Percentiles rank a stretch among this genome's conserved stretches.
Evolutionary conservation across 1,140 invertebrate species (phyloP).

Genomic region (Drosophila sp.): DNA sequence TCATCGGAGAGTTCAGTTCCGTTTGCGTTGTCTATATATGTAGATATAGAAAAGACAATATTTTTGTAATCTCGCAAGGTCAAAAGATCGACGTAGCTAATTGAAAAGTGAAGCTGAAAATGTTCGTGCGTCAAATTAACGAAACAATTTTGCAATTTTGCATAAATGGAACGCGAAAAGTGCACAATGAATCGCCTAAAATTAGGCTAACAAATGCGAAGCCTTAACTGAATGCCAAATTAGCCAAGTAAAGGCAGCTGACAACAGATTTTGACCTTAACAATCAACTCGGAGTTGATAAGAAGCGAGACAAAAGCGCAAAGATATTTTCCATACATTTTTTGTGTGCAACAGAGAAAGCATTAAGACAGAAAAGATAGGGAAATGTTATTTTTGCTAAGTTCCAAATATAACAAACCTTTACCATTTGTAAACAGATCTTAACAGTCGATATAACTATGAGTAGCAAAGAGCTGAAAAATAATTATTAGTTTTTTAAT

Average conservation of each 20-base stretch:
- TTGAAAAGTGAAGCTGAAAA: conserved; percentile 46
- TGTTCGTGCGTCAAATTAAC: conserved; percentile 66
- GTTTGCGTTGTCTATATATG: conserved; percentile 34
- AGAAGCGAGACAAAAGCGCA: conserved; percentile 19
- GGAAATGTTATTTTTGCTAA: no score
- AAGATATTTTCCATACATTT: conserved; percentile 19
- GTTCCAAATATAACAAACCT: no score
- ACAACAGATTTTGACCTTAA: conserved; percentile 4
- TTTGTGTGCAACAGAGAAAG: background rate
- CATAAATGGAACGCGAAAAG: conserved; percentile 68
- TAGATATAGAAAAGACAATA: conserved; percentile 26
- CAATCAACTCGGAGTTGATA: conserved; percentile 12
- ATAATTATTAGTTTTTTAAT: no score
- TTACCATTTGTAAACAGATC: no score
- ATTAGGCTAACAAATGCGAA: conserved; percentile 71
- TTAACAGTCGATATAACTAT: no score
- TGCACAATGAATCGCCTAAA: conserved; percentile 62
- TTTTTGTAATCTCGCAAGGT: conserved; percentile 18
- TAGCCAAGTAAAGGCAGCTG: conserved; percentile 7
- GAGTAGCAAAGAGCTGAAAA: no score
- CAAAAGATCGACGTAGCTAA: conserved; percentile 58
- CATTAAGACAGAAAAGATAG: background rate
- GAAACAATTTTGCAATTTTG: conserved; percentile 53
- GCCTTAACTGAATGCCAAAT: conserved; percentile 20
- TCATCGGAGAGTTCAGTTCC: conserved; percentile 27